Conservation (phyloP, 2,888 invertebrate genomes). For the Cryptosula pallasiana region DNA sequence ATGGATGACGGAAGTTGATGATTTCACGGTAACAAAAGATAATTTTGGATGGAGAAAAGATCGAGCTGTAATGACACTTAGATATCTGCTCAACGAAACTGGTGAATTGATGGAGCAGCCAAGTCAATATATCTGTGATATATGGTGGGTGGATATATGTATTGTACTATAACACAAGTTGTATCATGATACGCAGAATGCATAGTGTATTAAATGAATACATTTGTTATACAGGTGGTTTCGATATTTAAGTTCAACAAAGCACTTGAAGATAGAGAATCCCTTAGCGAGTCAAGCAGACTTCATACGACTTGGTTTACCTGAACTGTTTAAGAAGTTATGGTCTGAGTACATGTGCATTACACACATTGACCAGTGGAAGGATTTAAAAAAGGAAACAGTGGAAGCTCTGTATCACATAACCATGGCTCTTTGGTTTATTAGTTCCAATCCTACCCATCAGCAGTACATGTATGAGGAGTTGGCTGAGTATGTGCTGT, state of each 20-base stretch:
- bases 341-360: not conserved
- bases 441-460: not conserved
- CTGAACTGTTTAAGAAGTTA: not conserved
- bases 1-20: not conserved
- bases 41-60: constrained; percentile 7
- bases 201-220: no score
- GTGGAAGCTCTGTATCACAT: constrained; percentile 21
- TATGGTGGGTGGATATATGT: not conserved
- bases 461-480: not conserved
- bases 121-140: constrained; percentile 7
- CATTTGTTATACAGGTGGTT: no score
- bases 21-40: not conserved
- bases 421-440: constrained; percentile 7
- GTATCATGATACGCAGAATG: no score
- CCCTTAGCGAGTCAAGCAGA: not conserved
- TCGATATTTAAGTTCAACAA: constrained; percentile 3
- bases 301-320: not conserved
- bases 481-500: not conserved
- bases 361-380: not conserved
- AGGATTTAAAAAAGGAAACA: not conserved
- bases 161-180: not conserved
- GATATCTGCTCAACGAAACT: not conserved
- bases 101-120: constrained; percentile 1
- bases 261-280: not conserved
- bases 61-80: not conserved